phyloP scores from a whole-genome alignment of 2,888 invertebrate species.

The Synergus umbraculus region DNA sequence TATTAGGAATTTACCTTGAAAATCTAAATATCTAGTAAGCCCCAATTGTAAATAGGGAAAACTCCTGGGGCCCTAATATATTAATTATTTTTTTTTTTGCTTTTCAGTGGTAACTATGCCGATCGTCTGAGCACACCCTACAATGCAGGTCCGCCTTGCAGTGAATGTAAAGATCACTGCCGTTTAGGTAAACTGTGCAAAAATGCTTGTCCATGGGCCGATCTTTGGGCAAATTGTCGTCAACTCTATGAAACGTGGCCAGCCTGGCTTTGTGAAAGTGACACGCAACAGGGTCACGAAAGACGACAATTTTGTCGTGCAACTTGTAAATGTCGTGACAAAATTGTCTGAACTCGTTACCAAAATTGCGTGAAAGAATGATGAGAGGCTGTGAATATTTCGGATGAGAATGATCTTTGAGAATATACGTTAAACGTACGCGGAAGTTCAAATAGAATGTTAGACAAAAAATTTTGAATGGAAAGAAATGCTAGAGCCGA shows the following conservation, averaged over 20 bases:
- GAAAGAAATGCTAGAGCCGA: background rate
- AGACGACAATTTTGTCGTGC: conserved; percentile 83
- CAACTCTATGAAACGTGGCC: conserved; percentile 81
- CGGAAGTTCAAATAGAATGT: background rate
- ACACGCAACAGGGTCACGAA: conserved; percentile 79
- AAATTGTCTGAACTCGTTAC: conserved; percentile 73
- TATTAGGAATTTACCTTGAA: no score
- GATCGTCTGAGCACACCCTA: conserved; percentile 79
- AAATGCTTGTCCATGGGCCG: conserved; percentile 84
- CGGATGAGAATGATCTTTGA: background rate
- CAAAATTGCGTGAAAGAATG: background rate
- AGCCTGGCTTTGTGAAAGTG: conserved; percentile 81
- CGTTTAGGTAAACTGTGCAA: conserved; percentile 84
- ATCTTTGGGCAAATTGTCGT: conserved; percentile 86
- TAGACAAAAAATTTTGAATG: background rate
- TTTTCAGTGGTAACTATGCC: conserved; percentile 63
- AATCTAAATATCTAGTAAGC: no score
- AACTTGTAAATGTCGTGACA: conserved; percentile 84
- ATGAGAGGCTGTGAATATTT: conserved; percentile 26
- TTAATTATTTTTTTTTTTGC: conserved; percentile 24
- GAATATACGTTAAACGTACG: background rate
- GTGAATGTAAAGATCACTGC: conserved; percentile 83
- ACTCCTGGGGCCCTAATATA: no score
- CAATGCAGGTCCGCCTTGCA: conserved; percentile 83
- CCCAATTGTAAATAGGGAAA: no score